A percentile compares a stretch with the other conserved stretches of the same genome.
phyloP scores from a whole-genome alignment of 2,113 vertebrate species.

The Zapus hudsonius region DNA sequence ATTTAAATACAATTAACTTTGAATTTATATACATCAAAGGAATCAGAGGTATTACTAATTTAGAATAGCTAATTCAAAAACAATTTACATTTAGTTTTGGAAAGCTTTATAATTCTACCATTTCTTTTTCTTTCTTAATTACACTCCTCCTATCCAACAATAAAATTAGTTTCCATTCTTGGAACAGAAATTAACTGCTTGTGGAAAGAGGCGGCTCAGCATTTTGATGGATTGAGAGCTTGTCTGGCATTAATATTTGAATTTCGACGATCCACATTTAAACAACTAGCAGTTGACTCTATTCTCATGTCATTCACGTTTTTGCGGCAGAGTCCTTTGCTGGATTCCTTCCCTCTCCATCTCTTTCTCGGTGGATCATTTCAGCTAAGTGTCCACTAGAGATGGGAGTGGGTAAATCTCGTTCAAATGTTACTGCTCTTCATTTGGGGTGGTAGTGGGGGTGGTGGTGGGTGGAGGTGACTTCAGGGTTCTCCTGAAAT shows the following conservation, averaged over 20 bases:
- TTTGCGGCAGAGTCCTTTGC: not conserved
- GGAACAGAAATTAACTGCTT: constrained; percentile 48
- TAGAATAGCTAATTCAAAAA: constrained; percentile 60
- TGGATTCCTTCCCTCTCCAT: not conserved
- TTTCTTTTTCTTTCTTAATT: constrained; percentile 53
- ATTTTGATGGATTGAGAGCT: constrained; percentile 52
- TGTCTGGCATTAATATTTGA: constrained; percentile 42
- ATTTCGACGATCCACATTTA: constrained; percentile 36
- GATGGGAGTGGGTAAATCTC: not conserved
- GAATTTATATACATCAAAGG: constrained; percentile 51
- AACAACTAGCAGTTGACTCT: not conserved
- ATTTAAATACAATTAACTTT: constrained; percentile 49
- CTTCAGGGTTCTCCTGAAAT: not conserved
- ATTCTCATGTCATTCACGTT: not conserved
- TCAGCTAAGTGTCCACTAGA: not conserved
- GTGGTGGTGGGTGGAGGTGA: not conserved
- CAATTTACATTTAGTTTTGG: constrained; percentile 55
- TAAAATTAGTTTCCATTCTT: constrained; percentile 62
- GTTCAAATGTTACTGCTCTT: not conserved
- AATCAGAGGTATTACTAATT: constrained; percentile 31
- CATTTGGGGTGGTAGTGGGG: not conserved
- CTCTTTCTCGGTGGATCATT: constrained; percentile 7
- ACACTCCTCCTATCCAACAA: constrained; percentile 46
- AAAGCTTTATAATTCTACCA: constrained; percentile 53
- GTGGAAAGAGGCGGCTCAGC: not conserved